Evolutionary conservation across 2,888 invertebrate species (phyloP).

Genomic region (Lordiphosa fenestrarum): DNA sequence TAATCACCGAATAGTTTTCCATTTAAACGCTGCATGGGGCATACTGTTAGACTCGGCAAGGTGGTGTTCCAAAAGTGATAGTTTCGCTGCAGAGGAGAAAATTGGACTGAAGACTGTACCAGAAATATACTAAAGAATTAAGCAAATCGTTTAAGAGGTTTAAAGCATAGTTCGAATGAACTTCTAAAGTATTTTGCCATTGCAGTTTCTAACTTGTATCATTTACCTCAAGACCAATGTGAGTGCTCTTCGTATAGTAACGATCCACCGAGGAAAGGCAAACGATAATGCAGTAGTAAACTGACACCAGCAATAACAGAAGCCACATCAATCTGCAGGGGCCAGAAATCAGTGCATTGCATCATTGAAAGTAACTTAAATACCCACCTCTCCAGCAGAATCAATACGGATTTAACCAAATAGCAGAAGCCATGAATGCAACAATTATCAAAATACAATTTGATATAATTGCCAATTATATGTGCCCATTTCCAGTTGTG

Average conservation of each 20-base stretch:
- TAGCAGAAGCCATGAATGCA: conserved; percentile 77
- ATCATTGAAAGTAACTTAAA: neutral
- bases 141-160: too few relatives aligned
- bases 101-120: neutral
- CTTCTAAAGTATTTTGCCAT: too few relatives aligned
- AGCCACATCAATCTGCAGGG: conserved; percentile 70
- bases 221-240: conserved; percentile 73
- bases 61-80: conserved; percentile 78
- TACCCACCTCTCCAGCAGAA: conserved; percentile 65
- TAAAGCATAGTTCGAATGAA: too few relatives aligned
- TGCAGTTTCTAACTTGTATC: too few relatives aligned
- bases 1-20: conserved; percentile 56
- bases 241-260: conserved; percentile 76
- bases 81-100: conserved; percentile 50
- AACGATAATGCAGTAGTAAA: conserved; percentile 70
- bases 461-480: conserved; percentile 34
- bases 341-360: neutral
- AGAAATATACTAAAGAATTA: too few relatives aligned
- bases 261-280: conserved; percentile 76
- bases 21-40: conserved; percentile 76
- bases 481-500: conserved; percentile 8
- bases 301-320: conserved; percentile 57
- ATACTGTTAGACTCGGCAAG: conserved; percentile 76
- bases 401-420: conserved; percentile 55
- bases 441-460: conserved; percentile 71